These are phyloP conservation scores for Meteorus colon DNA, from an alignment of 2,888 invertebrate species.

Conservation along the genomic window DNA sequence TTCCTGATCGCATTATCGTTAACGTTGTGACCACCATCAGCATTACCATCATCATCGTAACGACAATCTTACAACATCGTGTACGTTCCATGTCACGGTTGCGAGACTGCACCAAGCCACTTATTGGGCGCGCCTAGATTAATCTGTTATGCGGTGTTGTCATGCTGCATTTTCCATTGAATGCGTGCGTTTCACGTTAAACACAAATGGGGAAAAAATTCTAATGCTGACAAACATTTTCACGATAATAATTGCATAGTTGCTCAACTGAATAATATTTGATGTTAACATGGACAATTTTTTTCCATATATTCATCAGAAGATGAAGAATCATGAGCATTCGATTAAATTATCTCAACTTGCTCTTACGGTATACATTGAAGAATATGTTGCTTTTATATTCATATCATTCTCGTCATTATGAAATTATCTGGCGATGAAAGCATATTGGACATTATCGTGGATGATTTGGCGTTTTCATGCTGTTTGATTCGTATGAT, in stretches of 20 bases:
- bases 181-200: not conserved
- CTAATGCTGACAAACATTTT: not conserved
- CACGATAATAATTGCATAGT: constrained; percentile 48
- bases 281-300: constrained; percentile 39
- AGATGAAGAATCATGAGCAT: not conserved
- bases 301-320: not conserved
- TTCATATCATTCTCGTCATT: too few species aligned
- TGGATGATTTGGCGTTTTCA: too few species aligned
- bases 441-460: too few species aligned
- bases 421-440: too few species aligned
- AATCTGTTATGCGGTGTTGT: constrained; percentile 4
- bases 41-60: constrained; percentile 5
- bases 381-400: too few species aligned
- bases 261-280: constrained; percentile 58
- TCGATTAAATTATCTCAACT: not conserved
- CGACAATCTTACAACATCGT: constrained; percentile 37
- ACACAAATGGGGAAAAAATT: not conserved
- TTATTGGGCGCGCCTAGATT: constrained; percentile 2
- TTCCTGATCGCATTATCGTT: constrained; percentile 33
- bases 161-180: constrained; percentile 11
- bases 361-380: too few species aligned
- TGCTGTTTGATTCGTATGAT: too few species aligned
- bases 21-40: not conserved
- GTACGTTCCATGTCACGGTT: not conserved
- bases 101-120: not conserved